Conservation (phyloP, 1,140 invertebrate species). For the Atta texana region DNA sequence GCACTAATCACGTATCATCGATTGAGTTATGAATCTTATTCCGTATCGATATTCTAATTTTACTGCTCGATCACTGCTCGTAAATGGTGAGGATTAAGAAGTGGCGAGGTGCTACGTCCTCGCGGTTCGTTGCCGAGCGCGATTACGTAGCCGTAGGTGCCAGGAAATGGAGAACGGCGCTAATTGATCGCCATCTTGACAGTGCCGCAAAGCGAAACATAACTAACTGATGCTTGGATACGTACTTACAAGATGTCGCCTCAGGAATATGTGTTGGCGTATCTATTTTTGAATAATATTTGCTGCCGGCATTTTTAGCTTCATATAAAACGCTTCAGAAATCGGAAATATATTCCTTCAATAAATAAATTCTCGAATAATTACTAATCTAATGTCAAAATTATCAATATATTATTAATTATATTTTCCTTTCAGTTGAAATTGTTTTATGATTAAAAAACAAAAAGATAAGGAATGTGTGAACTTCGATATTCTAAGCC, state of each 20-base stretch:
- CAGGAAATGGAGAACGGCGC: slow-evolving; percentile 47
- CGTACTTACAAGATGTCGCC: slow-evolving; percentile 3
- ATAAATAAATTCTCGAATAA: neutral
- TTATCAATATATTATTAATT: neutral
- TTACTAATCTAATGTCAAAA: neutral
- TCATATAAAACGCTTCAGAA: neutral
- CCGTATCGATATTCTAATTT: slow-evolving; percentile 65
- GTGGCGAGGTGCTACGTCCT: neutral
- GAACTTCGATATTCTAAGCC: neutral
- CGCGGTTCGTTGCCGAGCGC: neutral
- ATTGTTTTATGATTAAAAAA: neutral
- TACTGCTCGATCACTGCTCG: slow-evolving; percentile 21
- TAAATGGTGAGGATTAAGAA: slow-evolving; percentile 62
- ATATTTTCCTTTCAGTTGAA: neutral
- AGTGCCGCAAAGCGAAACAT: slow-evolving; percentile 9
- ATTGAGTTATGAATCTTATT: slow-evolving; percentile 65
- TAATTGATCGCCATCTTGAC: slow-evolving; percentile 61
- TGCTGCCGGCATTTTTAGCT: neutral
- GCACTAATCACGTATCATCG: slow-evolving; percentile 33
- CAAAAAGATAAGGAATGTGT: neutral
- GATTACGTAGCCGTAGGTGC: slow-evolving; percentile 53
- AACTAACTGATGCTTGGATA: slow-evolving; percentile 24
- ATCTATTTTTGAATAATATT: slow-evolving; percentile 11
- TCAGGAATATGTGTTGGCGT: neutral
- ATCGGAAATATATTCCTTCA: neutral